Evolutionary conservation across 1,140 invertebrate genomes (phyloP).

Genomic region (Thalassaphorura encarpata): DNA sequence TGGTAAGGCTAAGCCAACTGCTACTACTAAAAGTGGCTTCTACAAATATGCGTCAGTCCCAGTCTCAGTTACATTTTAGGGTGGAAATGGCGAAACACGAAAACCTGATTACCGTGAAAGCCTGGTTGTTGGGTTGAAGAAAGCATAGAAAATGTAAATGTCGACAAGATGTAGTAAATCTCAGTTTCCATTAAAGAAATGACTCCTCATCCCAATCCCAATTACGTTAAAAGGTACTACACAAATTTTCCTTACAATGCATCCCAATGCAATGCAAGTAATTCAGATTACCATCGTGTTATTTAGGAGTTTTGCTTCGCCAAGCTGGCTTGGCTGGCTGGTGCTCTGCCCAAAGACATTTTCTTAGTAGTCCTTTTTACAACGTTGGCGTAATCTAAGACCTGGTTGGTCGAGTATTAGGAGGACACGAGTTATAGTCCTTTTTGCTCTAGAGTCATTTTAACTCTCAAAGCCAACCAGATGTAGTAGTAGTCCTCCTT

Average conservation of each 20-base stretch:
- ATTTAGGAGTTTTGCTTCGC: background rate
- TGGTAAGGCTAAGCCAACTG: no score
- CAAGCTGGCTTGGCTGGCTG: background rate
- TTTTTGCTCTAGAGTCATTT: no score
- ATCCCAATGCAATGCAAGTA: background rate
- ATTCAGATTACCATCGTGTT: constrained; percentile 2
- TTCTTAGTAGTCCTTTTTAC: background rate
- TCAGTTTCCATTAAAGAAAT: constrained; percentile 1
- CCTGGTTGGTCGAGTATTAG: no score
- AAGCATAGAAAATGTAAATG: constrained; percentile 4
- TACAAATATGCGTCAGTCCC: no score
- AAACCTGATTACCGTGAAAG: no score
- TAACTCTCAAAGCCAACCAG: no score
- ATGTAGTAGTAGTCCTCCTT: background rate
- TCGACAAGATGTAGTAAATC: background rate
- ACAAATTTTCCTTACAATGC: background rate
- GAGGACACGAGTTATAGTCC: no score
- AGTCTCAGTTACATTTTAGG: no score
- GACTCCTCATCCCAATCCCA: constrained; percentile 5
- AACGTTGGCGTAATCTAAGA: no score
- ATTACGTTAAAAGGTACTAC: constrained; percentile 8
- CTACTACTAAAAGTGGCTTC: no score
- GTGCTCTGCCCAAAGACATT: background rate
- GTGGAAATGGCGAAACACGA: no score
- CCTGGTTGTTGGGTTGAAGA: background rate